A percentile compares a stretch with the other conserved stretches of the same genome.
Conservation (phyloP, 2,797 vertebrate genomes). For the Furcifer pardalis region DNA sequence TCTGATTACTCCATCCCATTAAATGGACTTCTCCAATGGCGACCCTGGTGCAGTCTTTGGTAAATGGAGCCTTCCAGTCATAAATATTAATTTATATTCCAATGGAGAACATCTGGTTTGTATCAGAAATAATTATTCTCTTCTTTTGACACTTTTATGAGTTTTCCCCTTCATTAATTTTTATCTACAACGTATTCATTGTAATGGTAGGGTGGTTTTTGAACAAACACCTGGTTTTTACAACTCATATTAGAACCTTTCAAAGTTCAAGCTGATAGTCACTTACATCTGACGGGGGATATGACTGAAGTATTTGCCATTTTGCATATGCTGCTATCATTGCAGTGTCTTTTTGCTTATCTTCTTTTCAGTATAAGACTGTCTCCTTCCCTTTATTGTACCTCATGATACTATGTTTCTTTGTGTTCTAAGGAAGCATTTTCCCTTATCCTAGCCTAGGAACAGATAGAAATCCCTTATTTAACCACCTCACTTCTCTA, state of each 20-base stretch:
- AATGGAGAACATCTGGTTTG: constrained; percentile 67
- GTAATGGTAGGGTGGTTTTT: constrained; percentile 70
- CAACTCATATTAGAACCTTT: constrained; percentile 70
- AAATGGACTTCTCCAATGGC: constrained; percentile 11
- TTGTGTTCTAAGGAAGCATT: no score
- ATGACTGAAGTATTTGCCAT: constrained; percentile 65
- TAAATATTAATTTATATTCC: constrained; percentile 62
- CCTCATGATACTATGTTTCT: no score
- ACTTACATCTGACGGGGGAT: constrained; percentile 65
- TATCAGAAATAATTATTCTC: constrained; percentile 72
- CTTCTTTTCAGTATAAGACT: background rate
- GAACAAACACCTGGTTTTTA: constrained; percentile 76
- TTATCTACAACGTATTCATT: constrained; percentile 71
- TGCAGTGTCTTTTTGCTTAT: constrained; percentile 51
- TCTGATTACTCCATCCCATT: background rate
- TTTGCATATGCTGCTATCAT: constrained; percentile 39
- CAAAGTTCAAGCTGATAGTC: constrained; percentile 63
- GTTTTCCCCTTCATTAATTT: constrained; percentile 75
- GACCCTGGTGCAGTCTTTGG: constrained; percentile 29
- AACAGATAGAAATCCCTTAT: no score
- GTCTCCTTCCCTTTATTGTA: background rate
- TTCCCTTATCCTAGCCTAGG: no score
- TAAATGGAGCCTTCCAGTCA: constrained; percentile 42
- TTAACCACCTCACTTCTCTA: no score
- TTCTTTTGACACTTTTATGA: constrained; percentile 74